phyloP scores from a whole-genome alignment of 2,797 vertebrate genomes.

The Poliocrania exsul region DNA sequence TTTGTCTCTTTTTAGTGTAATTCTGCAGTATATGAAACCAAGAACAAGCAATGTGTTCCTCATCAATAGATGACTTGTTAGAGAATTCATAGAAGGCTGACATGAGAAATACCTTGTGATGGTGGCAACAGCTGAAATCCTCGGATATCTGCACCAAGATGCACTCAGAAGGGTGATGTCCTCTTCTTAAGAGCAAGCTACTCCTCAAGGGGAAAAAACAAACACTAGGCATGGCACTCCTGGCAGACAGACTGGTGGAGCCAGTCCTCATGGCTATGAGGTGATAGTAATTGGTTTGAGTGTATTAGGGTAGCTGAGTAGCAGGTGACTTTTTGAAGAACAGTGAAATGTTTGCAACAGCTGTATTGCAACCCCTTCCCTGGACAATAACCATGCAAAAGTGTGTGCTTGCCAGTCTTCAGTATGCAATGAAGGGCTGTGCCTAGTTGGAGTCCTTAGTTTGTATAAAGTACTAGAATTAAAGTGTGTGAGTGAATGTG shows the following conservation, averaged over 20 bases:
- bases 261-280: accelerated
- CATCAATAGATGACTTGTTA: neutral
- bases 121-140: neutral
- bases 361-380: neutral
- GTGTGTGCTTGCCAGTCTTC: neutral
- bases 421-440: neutral
- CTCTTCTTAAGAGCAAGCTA: neutral
- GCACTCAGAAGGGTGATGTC: neutral
- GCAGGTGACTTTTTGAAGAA: neutral
- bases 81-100: neutral
- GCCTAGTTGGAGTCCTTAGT: neutral
- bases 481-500: neutral
- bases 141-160: neutral
- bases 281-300: neutral
- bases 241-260: neutral
- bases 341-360: neutral
- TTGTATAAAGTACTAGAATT: neutral
- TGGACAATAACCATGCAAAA: neutral
- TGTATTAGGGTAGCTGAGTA: neutral
- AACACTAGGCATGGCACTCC: neutral
- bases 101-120: neutral
- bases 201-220: neutral
- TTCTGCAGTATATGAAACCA: neutral
- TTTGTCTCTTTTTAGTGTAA: neutral
- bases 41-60: accelerated